Evolutionary conservation across 1,140 invertebrate genomes (phyloP), one percentile per base, ranked within the genome.

Genomic region (Drosophila grimshawi): DNA sequence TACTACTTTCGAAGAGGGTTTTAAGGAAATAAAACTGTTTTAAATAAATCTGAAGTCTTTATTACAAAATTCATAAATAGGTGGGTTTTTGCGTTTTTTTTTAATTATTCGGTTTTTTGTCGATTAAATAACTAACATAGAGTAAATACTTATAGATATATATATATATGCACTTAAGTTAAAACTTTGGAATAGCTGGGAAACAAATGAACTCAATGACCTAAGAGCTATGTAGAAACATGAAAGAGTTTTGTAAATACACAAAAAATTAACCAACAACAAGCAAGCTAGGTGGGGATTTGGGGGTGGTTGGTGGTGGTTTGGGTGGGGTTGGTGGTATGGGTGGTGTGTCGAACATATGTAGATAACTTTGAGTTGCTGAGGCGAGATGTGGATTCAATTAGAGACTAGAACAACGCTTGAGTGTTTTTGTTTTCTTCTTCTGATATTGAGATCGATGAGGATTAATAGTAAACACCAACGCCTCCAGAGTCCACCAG

Each of bases 381-480:
- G 55, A 57, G 53, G 61, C 37, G 56, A 46, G 62, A 65, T 59
- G 33, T 37, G 59, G 32, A 69, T 72, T 72, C 71, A 79, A 81
- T 69, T 90, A 90, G 75, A 82, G 86, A 90, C 86, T 90, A 90
- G 86, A 90, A 90, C 86, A 90, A 90, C 86, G 82, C 82, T 76
- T 81, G 76, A 86, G 80, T 89, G 51, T 72, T 27, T 63, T 10
- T 35, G 2, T n/a, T 43, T 43, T 27, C 60, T 10, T 35, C 3
- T n/a, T 43, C n/a, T 3, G 39, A 43, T 43, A n/a, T 10, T 43
- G 60, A 60, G 74, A 65, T 67, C 60, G 46, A 29, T 10, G 43
- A 32, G 56, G 8, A 27, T 61, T 90, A 90, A 57, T 83, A 90
- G 45, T 65, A 90, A 11, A 77, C 76, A 10, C 67, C 66, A 41